Evolutionary conservation across 92 coral and sea anemone species (phyloP), one percentile per base, ranked within the genome.

Genomic region (Paramuricea clavata): DNA sequence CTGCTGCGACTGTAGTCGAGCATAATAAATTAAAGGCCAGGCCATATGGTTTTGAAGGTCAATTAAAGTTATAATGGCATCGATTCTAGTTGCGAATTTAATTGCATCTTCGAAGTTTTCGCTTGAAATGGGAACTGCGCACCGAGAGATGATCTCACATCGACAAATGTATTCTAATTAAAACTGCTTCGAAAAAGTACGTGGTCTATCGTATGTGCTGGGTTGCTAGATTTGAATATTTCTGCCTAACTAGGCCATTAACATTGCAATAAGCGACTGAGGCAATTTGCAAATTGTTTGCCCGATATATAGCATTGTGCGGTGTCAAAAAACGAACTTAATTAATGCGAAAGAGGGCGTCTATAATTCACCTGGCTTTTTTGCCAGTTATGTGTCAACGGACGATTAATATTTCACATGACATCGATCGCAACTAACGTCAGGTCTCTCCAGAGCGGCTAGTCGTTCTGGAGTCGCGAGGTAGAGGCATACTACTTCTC

Each of bases 321-420:
- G 44, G 83, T 78, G 43, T 19, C 64, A 30, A 50, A 36, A 50
- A 16, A 34, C 54, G 57, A 60, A 79, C 84, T 30, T 79, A 79
- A 79, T 79, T 79, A 79, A 79, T 79, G 59, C 15, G 84, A 61
- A 79, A 59, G 57, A 79, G 67, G 67, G 36, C 67, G 84, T 60
- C 72, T 79, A 19, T 59, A 42, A 33, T 79, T 57, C 84, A 79
- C 84, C 84, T 79, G 84, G 73, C 84, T 39, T 72, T 27, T 61
- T 61, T 54, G 68, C 72, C 47, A 59, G 71, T 19, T 33, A 61
- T 44, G 16, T 79, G 84, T 79, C 73, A 79, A 79, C n/a, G 49
- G 47, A 41, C 69, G 72, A 79, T 79, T 59, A 79, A 79, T 79
- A 79, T 79, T 79, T 79, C 67, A 79, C 39, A 65, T 76, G 82